Percentiles rank a stretch among this genome's conserved stretches.
Evolutionary conservation across 64 coral and sea anemone genomes (phyloP).

Genomic region (Actinia tenebrosa): DNA sequence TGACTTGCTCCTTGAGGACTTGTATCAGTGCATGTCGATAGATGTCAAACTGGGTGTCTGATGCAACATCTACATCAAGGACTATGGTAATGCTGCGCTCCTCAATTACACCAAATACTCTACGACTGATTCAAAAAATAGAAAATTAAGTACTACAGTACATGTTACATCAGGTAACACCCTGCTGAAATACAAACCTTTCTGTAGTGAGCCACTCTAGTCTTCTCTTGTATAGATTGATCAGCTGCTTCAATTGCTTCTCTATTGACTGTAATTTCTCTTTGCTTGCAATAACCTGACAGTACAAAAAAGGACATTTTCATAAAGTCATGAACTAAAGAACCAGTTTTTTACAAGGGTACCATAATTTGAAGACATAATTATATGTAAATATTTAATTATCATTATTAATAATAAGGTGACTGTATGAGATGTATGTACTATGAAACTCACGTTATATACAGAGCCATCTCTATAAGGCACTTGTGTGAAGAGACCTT

Average conservation of each 20-base stretch:
- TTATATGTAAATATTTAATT: too few species aligned
- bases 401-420: too few species aligned
- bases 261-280: constrained; percentile 77
- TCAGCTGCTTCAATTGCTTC: constrained; percentile 70
- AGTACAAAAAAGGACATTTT: neutral
- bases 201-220: constrained; percentile 91
- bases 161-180: too few species aligned
- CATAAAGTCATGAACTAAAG: neutral
- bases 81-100: constrained; percentile 73
- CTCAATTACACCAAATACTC: constrained; percentile 85
- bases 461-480: constrained; percentile 88
- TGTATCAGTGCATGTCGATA: constrained; percentile 72
- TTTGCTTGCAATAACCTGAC: constrained; percentile 78
- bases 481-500: constrained; percentile 93
- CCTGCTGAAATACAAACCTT: constrained; percentile 30
- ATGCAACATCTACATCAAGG: constrained; percentile 58
- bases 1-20: constrained; percentile 81
- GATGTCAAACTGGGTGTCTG: constrained; percentile 68
- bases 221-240: constrained; percentile 74
- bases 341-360: too few species aligned
- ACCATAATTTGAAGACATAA: too few species aligned
- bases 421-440: neutral
- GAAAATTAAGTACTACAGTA: neutral
- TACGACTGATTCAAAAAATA: constrained; percentile 36
- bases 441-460: constrained; percentile 66